Percentiles rank a stretch among this genome's conserved stretches.
These are phyloP conservation scores for Daboia siamensis DNA, from an alignment of 2,113 vertebrate species.

Conservation along the genomic window DNA sequence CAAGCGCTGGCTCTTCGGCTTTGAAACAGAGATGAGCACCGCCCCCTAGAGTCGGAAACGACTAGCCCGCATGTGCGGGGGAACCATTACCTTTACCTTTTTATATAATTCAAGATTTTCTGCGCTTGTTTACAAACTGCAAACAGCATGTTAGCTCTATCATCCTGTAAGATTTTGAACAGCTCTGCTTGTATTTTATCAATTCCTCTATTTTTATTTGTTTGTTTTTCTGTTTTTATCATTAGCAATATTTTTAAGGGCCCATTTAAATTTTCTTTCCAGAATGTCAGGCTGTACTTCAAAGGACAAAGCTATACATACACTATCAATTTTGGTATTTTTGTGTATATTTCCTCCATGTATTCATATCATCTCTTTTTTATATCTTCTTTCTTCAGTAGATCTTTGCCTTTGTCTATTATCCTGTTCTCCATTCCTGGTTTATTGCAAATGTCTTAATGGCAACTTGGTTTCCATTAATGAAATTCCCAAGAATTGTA, in stretches of 20 bases:
- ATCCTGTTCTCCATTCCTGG: neutral
- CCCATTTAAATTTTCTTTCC: neutral
- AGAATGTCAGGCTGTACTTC: neutral
- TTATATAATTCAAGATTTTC: neutral
- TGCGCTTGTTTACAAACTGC: neutral
- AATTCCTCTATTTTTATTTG: neutral
- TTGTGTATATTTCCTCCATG: neutral
- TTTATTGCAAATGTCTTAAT: neutral
- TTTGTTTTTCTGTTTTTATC: neutral
- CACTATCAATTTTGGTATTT: neutral
- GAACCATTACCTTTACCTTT: too few species aligned
- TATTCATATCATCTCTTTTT: neutral
- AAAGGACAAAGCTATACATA: neutral
- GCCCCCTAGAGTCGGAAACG: too few species aligned
- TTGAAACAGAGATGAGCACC: too few species aligned
- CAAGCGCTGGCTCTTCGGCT: too few species aligned
- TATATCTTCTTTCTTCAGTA: neutral
- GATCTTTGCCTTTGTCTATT: neutral
- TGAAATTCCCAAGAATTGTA: neutral
- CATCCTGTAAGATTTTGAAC: neutral
- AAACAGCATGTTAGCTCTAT: neutral
- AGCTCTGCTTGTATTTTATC: neutral
- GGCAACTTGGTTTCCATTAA: neutral
- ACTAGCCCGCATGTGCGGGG: too few species aligned
- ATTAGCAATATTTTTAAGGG: neutral